These are phyloP conservation scores for Pristionchus japonicus DNA, from an alignment of 2,888 invertebrate genomes.

Conservation along the genomic window DNA sequence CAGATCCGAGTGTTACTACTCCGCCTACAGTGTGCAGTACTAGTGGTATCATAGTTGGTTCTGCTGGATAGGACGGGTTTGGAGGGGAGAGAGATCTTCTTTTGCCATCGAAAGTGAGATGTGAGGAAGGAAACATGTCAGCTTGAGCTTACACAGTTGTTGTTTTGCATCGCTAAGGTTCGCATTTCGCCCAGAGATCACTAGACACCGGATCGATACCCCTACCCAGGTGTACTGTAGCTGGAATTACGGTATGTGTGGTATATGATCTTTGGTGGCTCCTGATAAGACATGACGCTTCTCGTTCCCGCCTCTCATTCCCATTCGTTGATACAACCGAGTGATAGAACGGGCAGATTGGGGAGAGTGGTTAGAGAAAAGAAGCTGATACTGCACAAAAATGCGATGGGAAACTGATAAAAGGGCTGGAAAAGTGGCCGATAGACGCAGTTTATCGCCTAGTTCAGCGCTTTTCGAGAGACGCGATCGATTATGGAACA, in stretches of 20 bases:
- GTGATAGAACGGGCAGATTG: not conserved
- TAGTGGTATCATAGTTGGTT: not conserved
- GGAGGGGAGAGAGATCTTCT: not conserved
- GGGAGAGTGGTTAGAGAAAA: not conserved
- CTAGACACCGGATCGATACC: not conserved
- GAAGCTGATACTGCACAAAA: constrained; percentile 34
- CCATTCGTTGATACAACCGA: too few species aligned
- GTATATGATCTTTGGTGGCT: not conserved
- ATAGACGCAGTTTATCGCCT: not conserved
- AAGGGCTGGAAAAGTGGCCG: not conserved
- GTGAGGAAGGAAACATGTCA: constrained; percentile 14
- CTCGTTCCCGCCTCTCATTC: not conserved
- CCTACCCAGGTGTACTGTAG: not conserved
- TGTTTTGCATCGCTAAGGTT: constrained; percentile 13
- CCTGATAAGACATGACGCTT: not conserved
- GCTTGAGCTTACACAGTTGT: constrained; percentile 22
- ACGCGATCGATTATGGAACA: not conserved
- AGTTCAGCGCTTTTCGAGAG: not conserved
- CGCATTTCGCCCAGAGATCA: not conserved
- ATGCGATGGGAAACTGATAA: constrained; percentile 28
- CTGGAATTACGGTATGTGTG: not conserved
- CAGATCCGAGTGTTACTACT: not conserved
- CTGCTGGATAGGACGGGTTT: constrained; percentile 4
- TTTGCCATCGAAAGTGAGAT: constrained; percentile 12
- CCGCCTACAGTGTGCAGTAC: not conserved